Evolutionary conservation across 2,113 vertebrate species (phyloP).

Genomic region (Phaethornis superciliosus): DNA sequence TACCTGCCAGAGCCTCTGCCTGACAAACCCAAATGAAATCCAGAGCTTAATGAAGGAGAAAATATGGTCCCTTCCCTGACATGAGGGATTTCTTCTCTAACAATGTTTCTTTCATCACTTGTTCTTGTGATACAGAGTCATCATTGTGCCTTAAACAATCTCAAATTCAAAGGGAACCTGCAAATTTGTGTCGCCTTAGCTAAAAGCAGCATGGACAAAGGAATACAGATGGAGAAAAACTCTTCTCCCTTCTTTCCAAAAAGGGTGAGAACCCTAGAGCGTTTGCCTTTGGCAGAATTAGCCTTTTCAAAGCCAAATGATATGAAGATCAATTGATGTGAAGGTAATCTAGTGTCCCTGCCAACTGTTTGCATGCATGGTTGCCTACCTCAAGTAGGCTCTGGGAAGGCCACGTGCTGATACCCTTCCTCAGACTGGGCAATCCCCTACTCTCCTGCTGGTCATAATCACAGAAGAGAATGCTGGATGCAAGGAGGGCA

Average conservation of each 20-base stretch:
- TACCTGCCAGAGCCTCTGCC: not conserved
- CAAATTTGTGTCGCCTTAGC: not conserved
- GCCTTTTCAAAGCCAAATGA: not conserved
- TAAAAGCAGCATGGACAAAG: not conserved
- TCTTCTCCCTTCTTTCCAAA: not conserved
- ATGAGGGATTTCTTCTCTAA: not conserved
- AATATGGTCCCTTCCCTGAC: not conserved
- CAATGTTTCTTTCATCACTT: not conserved
- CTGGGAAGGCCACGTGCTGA: not conserved
- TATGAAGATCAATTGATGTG: not conserved
- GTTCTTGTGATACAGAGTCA: not conserved
- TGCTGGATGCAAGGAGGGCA: not conserved
- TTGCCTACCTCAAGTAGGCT: not conserved
- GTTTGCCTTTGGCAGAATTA: not conserved
- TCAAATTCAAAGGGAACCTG: not conserved
- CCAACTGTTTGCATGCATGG: accelerated
- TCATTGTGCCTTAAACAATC: not conserved
- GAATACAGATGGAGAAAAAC: not conserved
- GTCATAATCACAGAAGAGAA: not conserved
- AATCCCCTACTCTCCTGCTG: not conserved
- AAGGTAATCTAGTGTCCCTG: not conserved
- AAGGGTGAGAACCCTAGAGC: accelerated
- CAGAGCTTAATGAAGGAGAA: not conserved
- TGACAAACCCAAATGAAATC: not conserved
- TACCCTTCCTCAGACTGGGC: not conserved